Evolutionary conservation across 1,140 invertebrate species (phyloP), one percentile per base, ranked within the genome.

Genomic region (Lysiphlebus fabarum): DNA sequence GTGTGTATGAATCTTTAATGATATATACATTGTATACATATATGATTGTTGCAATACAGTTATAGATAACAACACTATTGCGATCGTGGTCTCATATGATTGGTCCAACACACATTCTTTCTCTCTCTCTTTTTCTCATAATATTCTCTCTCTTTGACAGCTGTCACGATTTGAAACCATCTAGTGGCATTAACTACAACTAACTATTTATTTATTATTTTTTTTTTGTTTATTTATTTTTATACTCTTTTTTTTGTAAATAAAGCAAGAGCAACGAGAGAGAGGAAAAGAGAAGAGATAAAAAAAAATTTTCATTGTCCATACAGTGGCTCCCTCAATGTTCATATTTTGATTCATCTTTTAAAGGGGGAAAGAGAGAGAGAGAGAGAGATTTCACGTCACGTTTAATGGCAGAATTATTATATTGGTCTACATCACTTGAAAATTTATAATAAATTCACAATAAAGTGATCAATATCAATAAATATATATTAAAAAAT

Each of bases 21-120:
- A 67, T 53, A 64, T 70, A 73, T 70, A 70, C 72, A 40, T 58
- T 60, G 63, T 67, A 74, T 70, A 75, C 17, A 1, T 26, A 26
- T 26, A 26, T n/a, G n/a, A n/a, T n/a, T n/a, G n/a, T n/a, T n/a
- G n/a, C n/a, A 26, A 26, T 26, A 26, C 17, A 26, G 4, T 66
- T 65, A 69, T 58, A 65, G 69, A 65, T 70, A 68, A 73, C 69
- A 68, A 70, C 72, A 74, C 72, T 75, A 77, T 76, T 73, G 76
- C 70, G 72, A 70, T 79, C 77, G 77, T 79, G 77, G 76, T 78
- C 63, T 63, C 49, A 67, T 14, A 49, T 58, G 63, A 79, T 79
- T 79, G 77, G 77, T 69, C 68, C 66, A 69, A 65, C 68, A 44
- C 66, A 70, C 59, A 58, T 37, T 14, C n/a, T n/a, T n/a, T n/a